Percentiles rank a stretch among this genome's conserved stretches.
Conservation (phyloP, 2,113 vertebrate species). For the Hassar affinis region DNA sequence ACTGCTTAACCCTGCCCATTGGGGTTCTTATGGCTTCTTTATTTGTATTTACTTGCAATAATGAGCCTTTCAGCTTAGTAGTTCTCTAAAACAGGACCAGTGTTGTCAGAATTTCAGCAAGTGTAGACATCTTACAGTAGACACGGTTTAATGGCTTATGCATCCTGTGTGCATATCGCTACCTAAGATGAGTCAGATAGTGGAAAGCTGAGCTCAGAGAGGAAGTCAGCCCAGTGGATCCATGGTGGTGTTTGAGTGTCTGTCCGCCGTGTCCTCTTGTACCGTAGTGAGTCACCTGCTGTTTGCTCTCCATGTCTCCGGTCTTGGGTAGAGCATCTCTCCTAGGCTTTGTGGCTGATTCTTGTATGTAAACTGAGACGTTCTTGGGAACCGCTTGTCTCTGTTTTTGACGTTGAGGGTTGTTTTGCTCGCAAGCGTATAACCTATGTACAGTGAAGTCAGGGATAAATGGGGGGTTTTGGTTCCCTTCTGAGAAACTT, state of each 20-base stretch:
- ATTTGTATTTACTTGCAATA: slow-evolving; percentile 18
- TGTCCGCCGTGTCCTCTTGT: slow-evolving; percentile 27
- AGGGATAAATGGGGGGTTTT: neutral
- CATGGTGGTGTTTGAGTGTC: slow-evolving; percentile 18
- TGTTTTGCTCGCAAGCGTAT: slow-evolving; percentile 7
- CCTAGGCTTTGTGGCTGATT: slow-evolving; percentile 29
- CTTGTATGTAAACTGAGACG: slow-evolving; percentile 16
- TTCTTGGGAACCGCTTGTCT: slow-evolving; percentile 1
- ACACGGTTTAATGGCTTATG: neutral
- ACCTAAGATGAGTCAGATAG: slow-evolving; percentile 19
- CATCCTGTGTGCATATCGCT: neutral
- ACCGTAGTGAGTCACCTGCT: slow-evolving; percentile 16
- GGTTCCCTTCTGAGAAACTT: neutral
- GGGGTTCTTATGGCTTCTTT: neutral
- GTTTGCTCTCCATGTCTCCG: slow-evolving; percentile 8
- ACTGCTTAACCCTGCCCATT: neutral
- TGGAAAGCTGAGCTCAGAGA: slow-evolving; percentile 29
- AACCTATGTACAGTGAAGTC: slow-evolving; percentile 11
- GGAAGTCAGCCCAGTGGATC: slow-evolving; percentile 31
- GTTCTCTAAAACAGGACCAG: neutral
- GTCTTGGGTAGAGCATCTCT: slow-evolving; percentile 2
- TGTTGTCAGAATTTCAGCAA: neutral
- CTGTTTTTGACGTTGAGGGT: slow-evolving; percentile 31
- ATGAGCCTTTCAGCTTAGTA: neutral
- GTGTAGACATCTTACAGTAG: neutral